Evolutionary conservation across 2,113 vertebrate species (phyloP).

Genomic region (Bombycilla garrulus): DNA sequence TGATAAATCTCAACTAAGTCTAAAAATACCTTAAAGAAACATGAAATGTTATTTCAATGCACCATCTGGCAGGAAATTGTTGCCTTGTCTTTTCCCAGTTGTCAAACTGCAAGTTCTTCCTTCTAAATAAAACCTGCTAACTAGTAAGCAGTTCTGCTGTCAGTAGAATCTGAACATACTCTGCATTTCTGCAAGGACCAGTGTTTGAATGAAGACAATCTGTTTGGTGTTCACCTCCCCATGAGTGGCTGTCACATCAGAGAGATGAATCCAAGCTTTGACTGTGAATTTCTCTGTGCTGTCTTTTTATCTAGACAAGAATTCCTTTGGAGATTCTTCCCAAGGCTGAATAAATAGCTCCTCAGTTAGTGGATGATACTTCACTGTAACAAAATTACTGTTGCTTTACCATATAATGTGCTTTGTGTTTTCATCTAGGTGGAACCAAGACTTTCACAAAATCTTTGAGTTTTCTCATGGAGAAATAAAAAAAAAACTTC

Average conservation of each 20-base stretch:
- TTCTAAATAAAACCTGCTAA: constrained; percentile 19
- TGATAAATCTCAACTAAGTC: neutral
- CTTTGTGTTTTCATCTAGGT: neutral
- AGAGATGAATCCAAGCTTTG: constrained; percentile 1
- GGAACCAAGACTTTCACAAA: neutral
- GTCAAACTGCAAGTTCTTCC: constrained; percentile 18
- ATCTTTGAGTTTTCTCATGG: neutral
- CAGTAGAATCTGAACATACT: constrained; percentile 10
- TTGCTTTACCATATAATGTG: neutral
- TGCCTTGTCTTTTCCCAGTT: constrained; percentile 20
- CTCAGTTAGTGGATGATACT: neutral
- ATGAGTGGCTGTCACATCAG: constrained; percentile 28
- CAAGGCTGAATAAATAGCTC: neutral
- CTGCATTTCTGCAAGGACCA: neutral
- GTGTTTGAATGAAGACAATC: constrained; percentile 42
- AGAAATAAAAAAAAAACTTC: neutral
- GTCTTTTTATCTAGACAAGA: neutral
- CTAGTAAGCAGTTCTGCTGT: neutral
- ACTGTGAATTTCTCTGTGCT: neutral
- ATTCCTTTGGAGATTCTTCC: neutral
- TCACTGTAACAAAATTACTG: neutral
- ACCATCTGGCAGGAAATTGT: constrained; percentile 19
- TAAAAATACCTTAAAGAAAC: neutral
- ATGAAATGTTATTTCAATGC: neutral
- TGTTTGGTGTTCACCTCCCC: constrained; percentile 41